A percentile compares a stretch with the other conserved stretches of the same genome.
Conservation (phyloP, 2,888 invertebrate species). For the Xestia xanthographa region DNA sequence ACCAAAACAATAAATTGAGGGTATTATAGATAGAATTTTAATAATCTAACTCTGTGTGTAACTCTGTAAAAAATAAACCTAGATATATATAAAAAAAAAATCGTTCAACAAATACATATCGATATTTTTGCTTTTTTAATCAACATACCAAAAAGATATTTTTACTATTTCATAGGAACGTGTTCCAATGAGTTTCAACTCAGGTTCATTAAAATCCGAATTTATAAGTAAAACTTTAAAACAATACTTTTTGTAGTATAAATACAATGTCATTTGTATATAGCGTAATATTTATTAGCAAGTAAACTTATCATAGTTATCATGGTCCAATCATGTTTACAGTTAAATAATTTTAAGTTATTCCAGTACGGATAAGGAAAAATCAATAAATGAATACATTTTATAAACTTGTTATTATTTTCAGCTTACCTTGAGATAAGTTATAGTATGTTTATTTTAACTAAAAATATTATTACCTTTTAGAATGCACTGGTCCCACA, state of each 20-base stretch:
- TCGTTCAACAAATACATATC: not conserved
- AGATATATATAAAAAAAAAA: not conserved
- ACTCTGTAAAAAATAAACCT: not conserved
- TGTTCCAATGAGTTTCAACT: conserved; percentile 13
- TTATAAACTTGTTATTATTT: conserved; percentile 23
- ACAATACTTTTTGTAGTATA: conserved; percentile 41
- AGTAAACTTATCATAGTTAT: conserved; percentile 41
- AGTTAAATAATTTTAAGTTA: conserved; percentile 63
- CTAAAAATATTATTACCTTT: not conserved
- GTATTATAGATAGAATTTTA: conserved; percentile 6
- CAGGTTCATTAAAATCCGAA: conserved; percentile 61
- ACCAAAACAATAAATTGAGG: conserved; percentile 17
- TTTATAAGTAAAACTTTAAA: conserved; percentile 55
- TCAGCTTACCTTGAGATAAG: not conserved
- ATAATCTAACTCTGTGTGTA: too few relatives aligned
- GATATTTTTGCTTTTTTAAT: not conserved
- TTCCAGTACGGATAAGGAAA: conserved; percentile 43
- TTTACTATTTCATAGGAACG: not conserved
- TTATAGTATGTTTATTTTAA: not conserved
- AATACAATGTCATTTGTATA: conserved; percentile 60
- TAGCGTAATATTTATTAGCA: conserved; percentile 64
- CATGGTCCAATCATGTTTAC: conserved; percentile 41
- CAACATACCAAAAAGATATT: conserved; percentile 10
- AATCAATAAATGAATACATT: conserved; percentile 61
- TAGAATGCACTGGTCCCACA: not conserved